phyloP scores from a whole-genome alignment of 2,888 invertebrate genomes.

The Cephus sareptanus region DNA sequence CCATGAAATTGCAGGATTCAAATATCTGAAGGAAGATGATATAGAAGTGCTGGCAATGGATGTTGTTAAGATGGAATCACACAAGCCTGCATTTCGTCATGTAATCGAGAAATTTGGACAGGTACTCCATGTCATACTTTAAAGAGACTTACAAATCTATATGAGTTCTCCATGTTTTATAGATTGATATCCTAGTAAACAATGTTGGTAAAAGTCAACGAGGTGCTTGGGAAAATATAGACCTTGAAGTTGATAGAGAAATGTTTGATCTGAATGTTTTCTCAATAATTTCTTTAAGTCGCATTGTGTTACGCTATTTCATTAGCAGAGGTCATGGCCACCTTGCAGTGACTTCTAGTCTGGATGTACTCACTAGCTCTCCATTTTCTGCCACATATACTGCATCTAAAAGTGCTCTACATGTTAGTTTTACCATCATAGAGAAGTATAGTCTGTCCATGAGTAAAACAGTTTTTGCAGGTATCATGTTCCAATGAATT shows the following conservation, averaged over 20 bases:
- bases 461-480: no score
- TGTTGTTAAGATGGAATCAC: constrained; percentile 71
- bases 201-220: constrained; percentile 87
- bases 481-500: no score
- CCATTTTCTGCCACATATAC: constrained; percentile 79
- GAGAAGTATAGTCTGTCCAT: not conserved
- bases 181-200: constrained; percentile 81
- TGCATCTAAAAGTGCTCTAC: constrained; percentile 81
- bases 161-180: constrained; percentile 28
- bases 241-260: constrained; percentile 77
- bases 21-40: constrained; percentile 69
- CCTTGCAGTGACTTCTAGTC: constrained; percentile 79
- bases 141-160: not conserved
- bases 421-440: constrained; percentile 68
- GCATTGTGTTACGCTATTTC: constrained; percentile 77
- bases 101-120: constrained; percentile 76
- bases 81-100: constrained; percentile 71
- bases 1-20: constrained; percentile 45
- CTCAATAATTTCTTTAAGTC: constrained; percentile 76
- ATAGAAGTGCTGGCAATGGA: constrained; percentile 78
- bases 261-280: constrained; percentile 85
- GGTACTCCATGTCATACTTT: constrained; percentile 2
- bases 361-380: constrained; percentile 76
- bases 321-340: constrained; percentile 71
- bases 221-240: constrained; percentile 77